Base-by-base conservation (phyloP, 1,140 invertebrate species). In the Chironomus striatipennis region DNA sequence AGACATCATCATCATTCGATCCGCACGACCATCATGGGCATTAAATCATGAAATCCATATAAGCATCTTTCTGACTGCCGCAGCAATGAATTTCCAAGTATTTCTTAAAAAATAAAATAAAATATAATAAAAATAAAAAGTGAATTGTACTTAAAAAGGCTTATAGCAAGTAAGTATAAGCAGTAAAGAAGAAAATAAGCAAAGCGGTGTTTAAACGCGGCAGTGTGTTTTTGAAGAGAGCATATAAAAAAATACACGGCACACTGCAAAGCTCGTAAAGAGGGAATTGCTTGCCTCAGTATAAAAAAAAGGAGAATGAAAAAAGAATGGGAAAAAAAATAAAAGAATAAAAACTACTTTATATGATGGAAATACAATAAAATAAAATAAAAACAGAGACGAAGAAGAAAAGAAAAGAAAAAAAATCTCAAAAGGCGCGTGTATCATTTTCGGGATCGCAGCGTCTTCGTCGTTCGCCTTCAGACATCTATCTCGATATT, bases 1-100 rank as follows among this genome's bases (percentile, higher is more conserved):
- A 70, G 65, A 70, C 65, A 70, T 70, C 65, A 70, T 70, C 65
- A 70, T 70, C 65, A 70, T 70, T 17, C 65, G 17, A 70, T 70
- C 65, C 17, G 65, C 65, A 70, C 65, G 65, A 70, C 18, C 65
- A 20, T 70, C 18, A 18, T 21, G 6, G 65, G 65, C 65, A 70
- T 70, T 70, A 20, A 70, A 70, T 70, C 65, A 70, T 70, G 65
- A 70, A n/a, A 57, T 10, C 47, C 47, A 57, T 57, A 57, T 57
- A 57, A 57, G 47, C n/a, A n/a, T 12, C 10, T 34, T 34, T 34
- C 47, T n/a, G 47, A 57, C 47, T 12, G 47, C 47, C 10, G 9
- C 47, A 57, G 47, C 9, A n/a, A 57, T 57, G 47, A 57, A 57
- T 57, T 57, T 57, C 47, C 47, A 57, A 57, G 47, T 57, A 57